Percentiles rank a stretch among this genome's conserved stretches.
Conservation (phyloP, 2,797 vertebrate species). For the Meda fulgida region DNA sequence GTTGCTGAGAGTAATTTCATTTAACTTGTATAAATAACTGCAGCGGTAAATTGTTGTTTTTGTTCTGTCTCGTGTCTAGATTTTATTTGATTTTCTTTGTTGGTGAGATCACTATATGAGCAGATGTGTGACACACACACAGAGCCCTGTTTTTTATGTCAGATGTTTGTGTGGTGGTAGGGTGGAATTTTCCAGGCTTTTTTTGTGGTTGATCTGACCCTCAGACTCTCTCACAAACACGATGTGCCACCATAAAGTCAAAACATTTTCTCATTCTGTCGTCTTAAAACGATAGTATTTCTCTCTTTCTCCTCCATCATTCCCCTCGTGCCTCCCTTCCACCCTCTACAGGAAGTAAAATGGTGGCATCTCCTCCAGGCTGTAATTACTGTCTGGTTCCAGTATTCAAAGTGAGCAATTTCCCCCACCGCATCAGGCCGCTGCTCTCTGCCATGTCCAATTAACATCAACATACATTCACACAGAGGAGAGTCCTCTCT, state of each 20-base stretch:
- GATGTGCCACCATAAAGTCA: neutral
- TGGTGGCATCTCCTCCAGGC: conserved; percentile 59
- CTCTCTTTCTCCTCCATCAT: neutral
- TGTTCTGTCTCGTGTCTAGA: conserved; percentile 7
- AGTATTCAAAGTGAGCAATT: conserved; percentile 67
- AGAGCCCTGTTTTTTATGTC: neutral
- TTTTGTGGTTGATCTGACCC: conserved; percentile 7
- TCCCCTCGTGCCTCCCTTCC: conserved; percentile 23
- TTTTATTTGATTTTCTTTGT: conserved; percentile 21
- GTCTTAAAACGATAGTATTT: neutral
- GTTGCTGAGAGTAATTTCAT: neutral
- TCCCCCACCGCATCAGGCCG: conserved; percentile 54
- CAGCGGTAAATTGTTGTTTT: neutral
- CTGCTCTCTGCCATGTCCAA: conserved; percentile 66
- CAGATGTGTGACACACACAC: neutral
- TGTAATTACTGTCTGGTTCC: conserved; percentile 63
- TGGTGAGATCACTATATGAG: conserved; percentile 3
- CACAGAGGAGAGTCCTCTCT: conserved; percentile 51
- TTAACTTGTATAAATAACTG: neutral
- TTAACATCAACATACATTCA: conserved; percentile 67
- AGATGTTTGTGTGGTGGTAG: neutral
- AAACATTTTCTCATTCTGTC: neutral
- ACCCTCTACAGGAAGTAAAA: conserved; percentile 44
- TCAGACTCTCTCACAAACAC: neutral
- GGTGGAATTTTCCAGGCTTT: conserved; percentile 27